Conservation (phyloP, 2,888 invertebrate genomes). For the Lepidonotus clava region DNA sequence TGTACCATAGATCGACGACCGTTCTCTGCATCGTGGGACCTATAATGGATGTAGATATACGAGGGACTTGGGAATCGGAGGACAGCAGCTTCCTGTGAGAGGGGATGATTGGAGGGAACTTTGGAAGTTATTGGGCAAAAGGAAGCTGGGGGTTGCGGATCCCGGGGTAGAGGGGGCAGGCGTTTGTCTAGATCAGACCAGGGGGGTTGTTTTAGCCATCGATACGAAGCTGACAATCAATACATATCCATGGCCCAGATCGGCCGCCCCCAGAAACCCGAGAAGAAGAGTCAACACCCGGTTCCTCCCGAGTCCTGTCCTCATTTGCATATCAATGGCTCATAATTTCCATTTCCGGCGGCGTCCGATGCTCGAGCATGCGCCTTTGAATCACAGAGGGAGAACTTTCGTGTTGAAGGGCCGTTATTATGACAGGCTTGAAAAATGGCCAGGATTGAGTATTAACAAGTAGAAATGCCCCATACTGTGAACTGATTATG, state of each 20-base stretch:
- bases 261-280: slow-evolving; percentile 34
- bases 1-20: too few species aligned
- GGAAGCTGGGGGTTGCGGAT: too few species aligned
- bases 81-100: too few species aligned
- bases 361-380: slow-evolving; percentile 45
- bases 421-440: slow-evolving; percentile 41
- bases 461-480: slow-evolving; percentile 18
- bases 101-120: too few species aligned
- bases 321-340: slow-evolving; percentile 50
- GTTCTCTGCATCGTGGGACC: too few species aligned
- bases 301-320: background rate
- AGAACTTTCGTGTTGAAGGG: background rate
- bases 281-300: slow-evolving; percentile 40
- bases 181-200: slow-evolving; percentile 4
- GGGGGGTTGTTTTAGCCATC: slow-evolving; percentile 33
- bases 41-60: too few species aligned
- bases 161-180: too few species aligned
- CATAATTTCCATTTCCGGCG: slow-evolving; percentile 47
- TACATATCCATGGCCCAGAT: background rate
- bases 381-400: slow-evolving; percentile 6
- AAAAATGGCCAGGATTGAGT: slow-evolving; percentile 15
- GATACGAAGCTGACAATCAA: slow-evolving; percentile 1
- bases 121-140: too few species aligned
- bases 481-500: slow-evolving; percentile 32
- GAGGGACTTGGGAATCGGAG: too few species aligned